Evolutionary conservation across 92 coral and sea anemone species (phyloP), one percentile per base, ranked within the genome.

Genomic region (Epizoanthus ramosus): DNA sequence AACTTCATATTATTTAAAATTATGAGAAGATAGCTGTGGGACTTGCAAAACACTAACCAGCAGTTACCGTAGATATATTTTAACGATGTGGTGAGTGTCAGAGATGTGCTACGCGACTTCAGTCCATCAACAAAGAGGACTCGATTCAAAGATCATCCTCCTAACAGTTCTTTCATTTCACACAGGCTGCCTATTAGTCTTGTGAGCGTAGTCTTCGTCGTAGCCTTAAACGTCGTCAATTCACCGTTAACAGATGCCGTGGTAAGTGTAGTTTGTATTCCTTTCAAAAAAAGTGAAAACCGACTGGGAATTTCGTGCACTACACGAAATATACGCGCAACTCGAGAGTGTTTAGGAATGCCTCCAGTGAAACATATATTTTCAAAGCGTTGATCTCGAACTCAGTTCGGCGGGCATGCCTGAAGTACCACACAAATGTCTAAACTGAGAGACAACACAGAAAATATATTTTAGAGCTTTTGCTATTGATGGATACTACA

Each of bases 161-260:
- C 54, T 31, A n/a, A 50, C 50, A 13, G 61, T 10, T 73, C 15
- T 75, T 70, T 63, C 75, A 35, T 66, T 64, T 61, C 68, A 60
- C 72, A 28, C 75, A 88, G 91, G 91, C 63, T 88, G 79, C 65
- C 85, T 61, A 75, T 84, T 52, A 79, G 85, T 79, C 65, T 84
- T 72, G 85, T 85, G n/a, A 73, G 85, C 23, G 39, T 84, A 23
- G 7, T 88, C 39, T 33, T 63, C 57, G 59, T 79, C 19, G 79
- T 74, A 37, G 88, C 79, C 23, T 73, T 75, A 66, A 79, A 72
- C 5, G 22, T 79, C 39, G 88, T 73, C 35, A 9, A 79, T 54
- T 73, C 67, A 39, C 91, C 91, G 54, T 54, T 69, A 21, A 74
- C 86, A 79, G 91, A 88, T 25, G 91, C 91, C 41, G 53, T 74